Conservation (phyloP, 2,797 vertebrate species). For the Heteromormyrus szaboi region DNA sequence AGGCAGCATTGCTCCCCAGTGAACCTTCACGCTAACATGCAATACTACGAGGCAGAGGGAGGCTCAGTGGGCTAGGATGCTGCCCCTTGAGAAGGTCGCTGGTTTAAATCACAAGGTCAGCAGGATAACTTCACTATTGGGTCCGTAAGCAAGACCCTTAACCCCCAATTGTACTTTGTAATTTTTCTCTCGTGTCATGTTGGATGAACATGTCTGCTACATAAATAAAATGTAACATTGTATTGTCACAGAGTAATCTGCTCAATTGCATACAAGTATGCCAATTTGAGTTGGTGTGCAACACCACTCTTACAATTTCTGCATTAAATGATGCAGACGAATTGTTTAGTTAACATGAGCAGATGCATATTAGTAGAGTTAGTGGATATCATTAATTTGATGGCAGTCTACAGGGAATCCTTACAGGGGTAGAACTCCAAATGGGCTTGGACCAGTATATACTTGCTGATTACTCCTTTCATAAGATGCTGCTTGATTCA, state of each 20-base stretch:
- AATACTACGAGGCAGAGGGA: not conserved
- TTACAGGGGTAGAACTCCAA: not conserved
- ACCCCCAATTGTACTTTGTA: not conserved
- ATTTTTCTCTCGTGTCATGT: not conserved
- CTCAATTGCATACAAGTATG: not conserved
- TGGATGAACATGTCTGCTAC: not conserved
- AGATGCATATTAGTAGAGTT: not conserved
- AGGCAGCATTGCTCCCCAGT: not conserved
- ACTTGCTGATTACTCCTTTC: not conserved
- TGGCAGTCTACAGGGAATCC: not conserved
- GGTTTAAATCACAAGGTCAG: not conserved
- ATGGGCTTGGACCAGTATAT: not conserved
- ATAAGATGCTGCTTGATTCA: not conserved
- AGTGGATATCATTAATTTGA: not conserved
- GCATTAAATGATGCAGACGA: not conserved
- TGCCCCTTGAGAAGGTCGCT: not conserved
- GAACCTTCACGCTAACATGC: not conserved
- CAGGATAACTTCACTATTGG: not conserved
- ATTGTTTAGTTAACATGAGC: not conserved
- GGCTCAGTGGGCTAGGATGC: not conserved
- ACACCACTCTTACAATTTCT: not conserved
- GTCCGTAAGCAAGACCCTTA: not conserved
- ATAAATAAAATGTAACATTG: not conserved
- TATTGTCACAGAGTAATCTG: not conserved
- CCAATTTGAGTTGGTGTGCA: not conserved